Evolutionary conservation across 2,888 invertebrate species (phyloP).

Genomic region (Caenorhabditis imperialis): DNA sequence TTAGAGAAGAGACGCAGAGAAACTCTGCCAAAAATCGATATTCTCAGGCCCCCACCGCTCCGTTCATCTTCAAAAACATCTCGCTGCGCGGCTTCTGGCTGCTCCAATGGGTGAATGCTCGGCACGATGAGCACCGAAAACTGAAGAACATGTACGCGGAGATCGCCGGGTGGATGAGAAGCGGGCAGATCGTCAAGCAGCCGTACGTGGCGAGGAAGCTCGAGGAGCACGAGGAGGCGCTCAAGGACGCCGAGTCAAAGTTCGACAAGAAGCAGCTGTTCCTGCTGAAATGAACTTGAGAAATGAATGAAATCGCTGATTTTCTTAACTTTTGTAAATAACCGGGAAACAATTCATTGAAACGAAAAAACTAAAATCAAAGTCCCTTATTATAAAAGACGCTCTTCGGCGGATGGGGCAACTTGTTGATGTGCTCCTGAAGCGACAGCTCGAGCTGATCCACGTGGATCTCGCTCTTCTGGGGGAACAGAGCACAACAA

Average conservation of each 20-base stretch:
- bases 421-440: conserved; percentile 82
- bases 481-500: conserved; percentile 94
- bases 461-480: conserved; percentile 83
- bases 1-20: not conserved
- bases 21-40: not conserved
- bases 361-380: conserved; percentile 19
- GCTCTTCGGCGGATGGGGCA: conserved; percentile 82
- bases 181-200: conserved; percentile 85
- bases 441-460: conserved; percentile 85
- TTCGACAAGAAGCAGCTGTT: conserved; percentile 80
- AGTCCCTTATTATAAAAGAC: conserved; percentile 93
- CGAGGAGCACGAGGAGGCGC: conserved; percentile 85
- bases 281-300: no score
- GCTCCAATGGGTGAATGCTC: conserved; percentile 89
- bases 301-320: no score
- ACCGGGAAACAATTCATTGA: no score
- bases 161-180: conserved; percentile 84
- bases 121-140: conserved; percentile 81
- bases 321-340: no score
- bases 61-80: conserved; percentile 89
- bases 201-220: conserved; percentile 83
- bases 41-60: conserved; percentile 84
- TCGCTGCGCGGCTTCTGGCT: conserved; percentile 86
- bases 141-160: conserved; percentile 85
- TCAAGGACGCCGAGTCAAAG: conserved; percentile 83